Conservation (phyloP, 64 coral and sea anemone genomes). For the Stichodactyla mertensii region DNA sequence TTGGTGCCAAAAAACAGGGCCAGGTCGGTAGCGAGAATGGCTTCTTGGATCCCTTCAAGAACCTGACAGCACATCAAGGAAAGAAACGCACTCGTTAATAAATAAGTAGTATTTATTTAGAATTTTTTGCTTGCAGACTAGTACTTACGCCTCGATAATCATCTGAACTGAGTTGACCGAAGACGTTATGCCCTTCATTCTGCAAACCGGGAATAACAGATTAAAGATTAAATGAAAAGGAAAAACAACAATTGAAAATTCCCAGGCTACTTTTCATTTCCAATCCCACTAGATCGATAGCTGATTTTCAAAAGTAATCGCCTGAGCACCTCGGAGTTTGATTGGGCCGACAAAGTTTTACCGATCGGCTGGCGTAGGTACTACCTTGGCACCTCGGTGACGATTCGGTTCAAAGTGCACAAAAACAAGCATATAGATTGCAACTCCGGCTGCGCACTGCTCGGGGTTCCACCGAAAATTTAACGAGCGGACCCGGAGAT, state of each 20-base stretch:
- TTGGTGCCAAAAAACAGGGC: constrained; percentile 63
- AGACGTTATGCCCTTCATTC: constrained; percentile 53
- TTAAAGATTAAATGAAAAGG: not conserved
- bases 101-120: not conserved
- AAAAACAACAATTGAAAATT: not conserved
- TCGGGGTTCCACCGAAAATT: too few species aligned
- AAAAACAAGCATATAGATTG: too few species aligned
- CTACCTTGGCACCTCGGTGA: too few species aligned
- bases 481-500: too few species aligned
- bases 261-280: too few species aligned
- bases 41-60: constrained; percentile 65
- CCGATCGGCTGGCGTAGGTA: too few species aligned
- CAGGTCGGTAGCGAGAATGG: constrained; percentile 87
- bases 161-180: constrained; percentile 32
- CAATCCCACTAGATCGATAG: too few species aligned
- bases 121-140: not conserved
- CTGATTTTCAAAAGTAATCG: too few species aligned
- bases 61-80: not conserved
- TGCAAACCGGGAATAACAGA: not conserved
- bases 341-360: too few species aligned
- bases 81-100: not conserved
- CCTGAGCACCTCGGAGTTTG: too few species aligned
- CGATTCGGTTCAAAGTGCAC: too few species aligned
- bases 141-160: constrained; percentile 46
- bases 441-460: too few species aligned